Evolutionary conservation across 2,888 invertebrate species (phyloP), one percentile per base, ranked within the genome.

Genomic region (Tachina fera): DNA sequence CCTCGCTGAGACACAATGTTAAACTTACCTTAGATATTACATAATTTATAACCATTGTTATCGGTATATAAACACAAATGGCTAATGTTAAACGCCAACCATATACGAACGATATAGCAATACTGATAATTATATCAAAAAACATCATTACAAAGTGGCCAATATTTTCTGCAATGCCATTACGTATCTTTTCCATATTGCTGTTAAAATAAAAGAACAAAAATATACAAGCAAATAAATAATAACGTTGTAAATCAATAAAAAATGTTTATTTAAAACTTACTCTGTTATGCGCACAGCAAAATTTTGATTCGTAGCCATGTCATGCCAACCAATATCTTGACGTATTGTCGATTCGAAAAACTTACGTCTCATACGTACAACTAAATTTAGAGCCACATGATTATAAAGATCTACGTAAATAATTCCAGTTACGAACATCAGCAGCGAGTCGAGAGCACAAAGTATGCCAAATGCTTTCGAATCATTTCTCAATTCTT

Each of bases 81-180:
- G 97, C 96, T 47, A 97, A 92, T 0, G 98, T 97, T 68, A 98
- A 93, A 91, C 97, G 95, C 97, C 97, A 98, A 70, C 97, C 97
- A 91, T 96, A 96, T 0, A 94, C 93, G 90, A 98, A 95, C 0
- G 97, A 96, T 76, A 96, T 95, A 95, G 94, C 90, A 94, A 94
- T 90, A 94, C 94, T 92, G 95, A 96, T 91, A 47, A 92, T 85
- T 71, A 92, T 92, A 8, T 91, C 91, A 41, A 92, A 89, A 8
- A 92, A 87, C 76, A 92, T 84, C 90, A 96, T 96, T 0, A 96
- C 93, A 89, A 97, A 95, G 90, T 96, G 95, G 0, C 96, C 95
- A 19, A 97, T 94, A 92, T 97, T 97, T 92, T 97, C 97, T 0
- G 96, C 96, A 49, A 97, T 96, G 4, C 97, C 97, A 89, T 97